phyloP scores from a whole-genome alignment of 2,888 invertebrate species.

The Lasius platythorax region DNA sequence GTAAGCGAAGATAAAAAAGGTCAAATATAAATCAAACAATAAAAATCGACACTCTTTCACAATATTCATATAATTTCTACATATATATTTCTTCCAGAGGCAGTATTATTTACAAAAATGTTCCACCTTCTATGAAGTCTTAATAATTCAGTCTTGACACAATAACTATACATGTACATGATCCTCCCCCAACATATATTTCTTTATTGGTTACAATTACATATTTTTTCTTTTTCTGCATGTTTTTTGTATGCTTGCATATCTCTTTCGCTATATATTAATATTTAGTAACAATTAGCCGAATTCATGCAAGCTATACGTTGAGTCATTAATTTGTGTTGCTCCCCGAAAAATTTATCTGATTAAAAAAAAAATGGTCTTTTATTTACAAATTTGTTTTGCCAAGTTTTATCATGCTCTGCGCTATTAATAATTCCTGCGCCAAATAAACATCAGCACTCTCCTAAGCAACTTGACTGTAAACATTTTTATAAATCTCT shows the following conservation, averaged over 20 bases:
- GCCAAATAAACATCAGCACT: conserved; percentile 43
- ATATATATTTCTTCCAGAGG: conserved; percentile 80
- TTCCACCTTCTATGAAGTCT: conserved; percentile 82
- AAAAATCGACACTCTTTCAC: conserved; percentile 42
- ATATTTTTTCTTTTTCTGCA: conserved; percentile 56
- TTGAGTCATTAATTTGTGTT: background rate
- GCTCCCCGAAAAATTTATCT: background rate
- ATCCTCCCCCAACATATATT: conserved; percentile 68
- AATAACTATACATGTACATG: conserved; percentile 79
- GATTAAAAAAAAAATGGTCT: background rate
- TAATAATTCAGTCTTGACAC: conserved; percentile 84
- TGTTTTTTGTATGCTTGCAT: conserved; percentile 15
- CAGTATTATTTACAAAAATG: conserved; percentile 84
- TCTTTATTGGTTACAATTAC: conserved; percentile 61
- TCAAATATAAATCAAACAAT: conserved; percentile 41
- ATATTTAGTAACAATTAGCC: conserved; percentile 22
- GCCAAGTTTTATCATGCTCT: conserved; percentile 30
- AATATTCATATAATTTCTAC: conserved; percentile 78
- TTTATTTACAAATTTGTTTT: conserved; percentile 21
- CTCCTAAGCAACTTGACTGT: conserved; percentile 58
- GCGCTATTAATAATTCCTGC: conserved; percentile 15
- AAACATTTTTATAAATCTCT: conserved; percentile 82
- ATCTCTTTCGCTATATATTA: conserved; percentile 1
- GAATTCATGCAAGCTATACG: conserved; percentile 1
- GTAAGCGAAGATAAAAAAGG: conserved; percentile 39